A percentile compares a stretch with the other conserved stretches of the same genome.
Conservation (phyloP, 2,888 invertebrate species). For the Latheticus oryzae region DNA sequence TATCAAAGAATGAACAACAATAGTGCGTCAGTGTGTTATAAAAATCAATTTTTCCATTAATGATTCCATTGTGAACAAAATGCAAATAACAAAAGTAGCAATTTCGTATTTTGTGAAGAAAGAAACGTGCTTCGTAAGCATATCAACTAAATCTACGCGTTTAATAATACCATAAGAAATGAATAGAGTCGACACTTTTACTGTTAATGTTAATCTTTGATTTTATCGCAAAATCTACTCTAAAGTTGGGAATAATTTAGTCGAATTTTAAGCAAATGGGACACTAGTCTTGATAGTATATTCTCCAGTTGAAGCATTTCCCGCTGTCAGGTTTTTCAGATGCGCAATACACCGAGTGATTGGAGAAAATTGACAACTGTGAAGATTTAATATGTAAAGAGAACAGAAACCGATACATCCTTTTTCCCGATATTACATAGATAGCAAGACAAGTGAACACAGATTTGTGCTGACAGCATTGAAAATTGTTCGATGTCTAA, state of each 20-base stretch:
- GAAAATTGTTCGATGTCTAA: slow-evolving; percentile 40
- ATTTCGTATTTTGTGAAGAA: slow-evolving; percentile 30
- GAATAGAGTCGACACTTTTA: slow-evolving; percentile 24
- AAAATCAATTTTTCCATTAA: slow-evolving; percentile 42
- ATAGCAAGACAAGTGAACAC: slow-evolving; percentile 42
- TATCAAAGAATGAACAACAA: slow-evolving; percentile 30
- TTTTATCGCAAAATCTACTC: slow-evolving; percentile 2
- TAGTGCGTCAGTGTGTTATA: slow-evolving; percentile 30
- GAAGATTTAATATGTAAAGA: slow-evolving; percentile 45
- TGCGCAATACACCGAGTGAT: slow-evolving; percentile 10
- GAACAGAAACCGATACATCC: slow-evolving; percentile 40
- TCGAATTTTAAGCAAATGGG: neutral
- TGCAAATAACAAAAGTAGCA: slow-evolving; percentile 41
- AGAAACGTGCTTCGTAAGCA: slow-evolving; percentile 20
- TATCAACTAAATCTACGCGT: slow-evolving; percentile 21
- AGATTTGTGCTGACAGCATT: slow-evolving; percentile 42
- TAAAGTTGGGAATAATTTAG: neutral
- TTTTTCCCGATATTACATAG: slow-evolving; percentile 41
- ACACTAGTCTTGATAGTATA: slow-evolving; percentile 1
- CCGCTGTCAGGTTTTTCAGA: slow-evolving; percentile 9
- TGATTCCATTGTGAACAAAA: slow-evolving; percentile 31
- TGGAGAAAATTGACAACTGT: slow-evolving; percentile 41
- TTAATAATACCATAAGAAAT: slow-evolving; percentile 25
- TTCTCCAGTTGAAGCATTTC: slow-evolving; percentile 11
- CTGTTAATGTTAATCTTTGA: slow-evolving; percentile 22